Percentiles rank a stretch among this genome's conserved stretches.
Conservation (phyloP, 2,888 invertebrate species). For the Tuta absoluta region DNA sequence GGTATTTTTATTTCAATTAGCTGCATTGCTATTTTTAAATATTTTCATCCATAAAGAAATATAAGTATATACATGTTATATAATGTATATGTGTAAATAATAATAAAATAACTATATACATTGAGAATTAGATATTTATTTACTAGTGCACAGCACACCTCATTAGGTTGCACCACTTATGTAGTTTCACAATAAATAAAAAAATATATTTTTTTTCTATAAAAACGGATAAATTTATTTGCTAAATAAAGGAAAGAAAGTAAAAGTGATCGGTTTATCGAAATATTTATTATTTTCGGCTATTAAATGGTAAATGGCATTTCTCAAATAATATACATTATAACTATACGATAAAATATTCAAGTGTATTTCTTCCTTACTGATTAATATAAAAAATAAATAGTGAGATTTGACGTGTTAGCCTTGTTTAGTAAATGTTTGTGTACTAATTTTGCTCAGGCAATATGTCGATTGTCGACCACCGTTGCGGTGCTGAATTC, state of each 20-base stretch:
- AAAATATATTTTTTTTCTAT: conserved; percentile 4
- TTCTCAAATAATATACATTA: conserved; percentile 21
- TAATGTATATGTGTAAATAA: not conserved
- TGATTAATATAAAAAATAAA: conserved; percentile 30
- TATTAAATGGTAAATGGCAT: conserved; percentile 26
- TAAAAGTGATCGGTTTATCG: not conserved
- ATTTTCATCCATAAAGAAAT: too few species aligned
- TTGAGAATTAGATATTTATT: conserved; percentile 9
- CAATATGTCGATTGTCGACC: not conserved
- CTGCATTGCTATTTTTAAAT: not conserved
- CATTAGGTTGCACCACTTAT: conserved; percentile 20
- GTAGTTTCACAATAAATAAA: conserved; percentile 14
- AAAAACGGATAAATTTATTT: too few species aligned
- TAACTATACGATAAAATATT: not conserved
- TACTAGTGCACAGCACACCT: conserved; percentile 28
- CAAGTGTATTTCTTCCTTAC: conserved; percentile 16
- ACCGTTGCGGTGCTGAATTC: not conserved
- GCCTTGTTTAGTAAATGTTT: conserved; percentile 26
- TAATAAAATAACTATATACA: not conserved
- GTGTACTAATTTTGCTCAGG: conserved; percentile 14
- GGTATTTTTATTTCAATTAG: not conserved
- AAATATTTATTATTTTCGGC: conserved; percentile 13
- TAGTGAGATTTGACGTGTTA: conserved; percentile 38
- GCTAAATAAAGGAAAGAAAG: conserved; percentile 13
- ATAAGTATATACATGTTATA: not conserved